These are phyloP conservation scores for Aradophagus sp. DNA, from an alignment of 1,140 invertebrate genomes.

Conservation along the genomic window DNA sequence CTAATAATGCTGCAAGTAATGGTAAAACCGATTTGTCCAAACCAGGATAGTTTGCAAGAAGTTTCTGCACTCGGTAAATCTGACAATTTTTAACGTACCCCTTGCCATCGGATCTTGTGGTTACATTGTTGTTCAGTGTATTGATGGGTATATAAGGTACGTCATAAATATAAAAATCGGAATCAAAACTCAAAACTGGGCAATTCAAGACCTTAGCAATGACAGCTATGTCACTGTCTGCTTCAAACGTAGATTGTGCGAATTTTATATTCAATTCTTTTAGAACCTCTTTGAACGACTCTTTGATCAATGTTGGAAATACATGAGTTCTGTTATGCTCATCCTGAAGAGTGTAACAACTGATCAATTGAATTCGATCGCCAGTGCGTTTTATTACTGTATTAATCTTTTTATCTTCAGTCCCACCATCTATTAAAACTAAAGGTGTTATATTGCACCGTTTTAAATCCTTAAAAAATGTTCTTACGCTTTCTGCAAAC, in stretches of 20 bases:
- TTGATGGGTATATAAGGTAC: constrained; percentile 36
- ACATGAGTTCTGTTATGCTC: constrained; percentile 74
- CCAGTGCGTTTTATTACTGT: constrained; percentile 79
- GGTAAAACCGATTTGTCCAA: constrained; percentile 82
- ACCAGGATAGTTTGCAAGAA: constrained; percentile 80
- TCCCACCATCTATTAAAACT: constrained; percentile 89
- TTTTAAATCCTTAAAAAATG: constrained; percentile 83
- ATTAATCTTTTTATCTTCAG: constrained; percentile 83
- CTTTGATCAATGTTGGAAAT: constrained; percentile 82
- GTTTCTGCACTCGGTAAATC: constrained; percentile 82
- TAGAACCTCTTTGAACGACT: constrained; percentile 83
- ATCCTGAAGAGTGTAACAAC: constrained; percentile 65
- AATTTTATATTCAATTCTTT: constrained; percentile 79
- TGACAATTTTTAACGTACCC: constrained; percentile 77
- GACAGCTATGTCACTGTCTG: constrained; percentile 88
- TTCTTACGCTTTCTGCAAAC: constrained; percentile 78
- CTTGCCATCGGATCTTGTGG: constrained; percentile 33
- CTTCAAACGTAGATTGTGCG: constrained; percentile 87
- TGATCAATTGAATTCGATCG: constrained; percentile 77
- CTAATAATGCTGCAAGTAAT: constrained; percentile 85
- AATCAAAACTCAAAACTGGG: constrained; percentile 91
- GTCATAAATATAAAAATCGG: constrained; percentile 93
- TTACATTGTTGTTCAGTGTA: constrained; percentile 82
- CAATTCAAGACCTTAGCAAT: constrained; percentile 85
- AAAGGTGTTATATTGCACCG: constrained; percentile 85